These are phyloP conservation scores for Entelurus aequoreus DNA, from an alignment of 2,113 vertebrate species.

Conservation along the genomic window DNA sequence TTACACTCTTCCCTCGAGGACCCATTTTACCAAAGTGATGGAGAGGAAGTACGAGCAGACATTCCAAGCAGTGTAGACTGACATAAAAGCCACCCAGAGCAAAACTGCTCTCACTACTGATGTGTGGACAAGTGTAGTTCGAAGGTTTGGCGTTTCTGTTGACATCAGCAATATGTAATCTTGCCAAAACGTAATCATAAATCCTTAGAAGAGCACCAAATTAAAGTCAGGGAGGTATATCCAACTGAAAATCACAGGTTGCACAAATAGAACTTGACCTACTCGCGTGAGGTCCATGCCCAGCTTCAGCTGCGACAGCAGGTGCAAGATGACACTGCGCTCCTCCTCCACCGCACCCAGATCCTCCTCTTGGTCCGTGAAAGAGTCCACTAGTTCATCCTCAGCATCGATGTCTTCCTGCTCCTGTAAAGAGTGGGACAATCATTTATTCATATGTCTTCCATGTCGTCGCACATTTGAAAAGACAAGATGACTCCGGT, in stretches of 20 bases:
- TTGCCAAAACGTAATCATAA: too few relatives aligned
- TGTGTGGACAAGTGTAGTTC: too few relatives aligned
- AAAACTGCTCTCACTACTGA: too few relatives aligned
- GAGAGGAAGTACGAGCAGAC: too few relatives aligned
- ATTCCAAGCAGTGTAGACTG: too few relatives aligned
- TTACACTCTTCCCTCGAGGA: too few relatives aligned
- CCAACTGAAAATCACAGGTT: background rate
- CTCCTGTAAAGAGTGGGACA: constrained; percentile 72
- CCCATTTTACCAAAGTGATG: too few relatives aligned
- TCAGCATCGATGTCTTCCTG: constrained; percentile 85
- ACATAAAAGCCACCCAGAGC: too few relatives aligned
- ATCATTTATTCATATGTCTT: background rate
- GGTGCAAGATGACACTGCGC: constrained; percentile 94
- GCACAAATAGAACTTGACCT: constrained; percentile 56
- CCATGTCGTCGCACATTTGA: background rate
- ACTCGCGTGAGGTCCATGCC: constrained; percentile 99
- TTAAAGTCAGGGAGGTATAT: too few relatives aligned
- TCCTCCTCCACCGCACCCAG: constrained; percentile 92
- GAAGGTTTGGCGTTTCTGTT: too few relatives aligned
- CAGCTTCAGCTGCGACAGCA: constrained; percentile 96
- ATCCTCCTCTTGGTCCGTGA: constrained; percentile 84
- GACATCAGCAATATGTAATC: too few relatives aligned
- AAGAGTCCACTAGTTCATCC: constrained; percentile 85
- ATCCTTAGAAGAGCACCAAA: too few relatives aligned
- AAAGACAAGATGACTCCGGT: background rate